Conservation (phyloP, 2,888 invertebrate species). For the Chydorus sphaericus region DNA sequence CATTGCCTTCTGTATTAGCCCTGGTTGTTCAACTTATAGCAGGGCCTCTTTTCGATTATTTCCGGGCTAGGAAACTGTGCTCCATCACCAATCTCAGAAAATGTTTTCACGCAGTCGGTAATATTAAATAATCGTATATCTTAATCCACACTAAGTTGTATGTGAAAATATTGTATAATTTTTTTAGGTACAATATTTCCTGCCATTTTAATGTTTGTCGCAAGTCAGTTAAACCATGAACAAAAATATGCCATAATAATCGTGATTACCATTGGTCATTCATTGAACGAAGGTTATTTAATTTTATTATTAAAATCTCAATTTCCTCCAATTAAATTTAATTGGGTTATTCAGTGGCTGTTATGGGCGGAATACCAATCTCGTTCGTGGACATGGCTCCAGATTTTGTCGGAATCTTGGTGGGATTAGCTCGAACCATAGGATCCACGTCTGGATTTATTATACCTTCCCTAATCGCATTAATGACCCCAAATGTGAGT, state of each 20-base stretch:
- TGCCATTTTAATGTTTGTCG: neutral
- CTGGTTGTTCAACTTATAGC: conserved; percentile 23
- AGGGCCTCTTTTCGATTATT: conserved; percentile 23
- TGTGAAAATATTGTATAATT: neutral
- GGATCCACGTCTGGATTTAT: conserved; percentile 31
- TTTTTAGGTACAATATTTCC: neutral
- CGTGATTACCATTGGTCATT: neutral
- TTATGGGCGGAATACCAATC: conserved; percentile 30
- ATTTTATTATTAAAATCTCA: too few relatives aligned
- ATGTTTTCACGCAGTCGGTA: conserved; percentile 26
- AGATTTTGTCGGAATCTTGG: conserved; percentile 32
- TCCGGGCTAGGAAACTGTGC: conserved; percentile 22
- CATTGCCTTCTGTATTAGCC: conserved; percentile 26
- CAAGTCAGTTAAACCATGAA: neutral
- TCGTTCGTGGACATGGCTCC: conserved; percentile 35
- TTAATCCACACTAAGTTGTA: neutral
- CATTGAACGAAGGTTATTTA: conserved; percentile 15
- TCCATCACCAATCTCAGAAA: conserved; percentile 25
- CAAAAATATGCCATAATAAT: conserved; percentile 3
- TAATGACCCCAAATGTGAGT: conserved; percentile 23
- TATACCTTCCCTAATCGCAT: conserved; percentile 29
- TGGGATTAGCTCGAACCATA: conserved; percentile 32
- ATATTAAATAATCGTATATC: conserved; percentile 8
- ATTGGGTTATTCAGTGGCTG: too few relatives aligned
- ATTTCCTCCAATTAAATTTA: too few relatives aligned